These are phyloP conservation scores for Micrasema longulum DNA, from an alignment of 1,140 invertebrate genomes.

Conservation along the genomic window DNA sequence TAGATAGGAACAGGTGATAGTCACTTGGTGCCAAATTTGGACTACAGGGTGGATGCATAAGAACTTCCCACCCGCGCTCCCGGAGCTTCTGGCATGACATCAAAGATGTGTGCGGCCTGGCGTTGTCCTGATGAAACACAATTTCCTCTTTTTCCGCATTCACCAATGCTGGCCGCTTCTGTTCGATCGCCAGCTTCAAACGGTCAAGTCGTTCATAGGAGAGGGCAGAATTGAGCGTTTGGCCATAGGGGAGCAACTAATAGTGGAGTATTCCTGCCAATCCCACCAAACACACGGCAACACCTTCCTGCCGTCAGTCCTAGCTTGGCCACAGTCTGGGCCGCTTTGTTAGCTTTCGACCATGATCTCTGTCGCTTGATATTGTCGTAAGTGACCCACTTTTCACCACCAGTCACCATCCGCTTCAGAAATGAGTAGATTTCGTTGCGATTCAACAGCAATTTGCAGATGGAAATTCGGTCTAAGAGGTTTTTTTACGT, in stretches of 20 bases:
- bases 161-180: slow-evolving; percentile 12
- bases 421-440: slow-evolving; percentile 26
- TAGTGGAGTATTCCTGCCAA: no score
- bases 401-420: slow-evolving; percentile 31
- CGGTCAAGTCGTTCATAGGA: slow-evolving; percentile 12
- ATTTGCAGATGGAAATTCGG: slow-evolving; percentile 30
- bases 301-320: no score
- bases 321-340: no score
- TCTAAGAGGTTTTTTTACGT: slow-evolving; percentile 10
- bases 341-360: no score
- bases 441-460: slow-evolving; percentile 26
- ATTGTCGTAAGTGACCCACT: slow-evolving; percentile 25
- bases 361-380: no score
- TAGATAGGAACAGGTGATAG: slow-evolving; percentile 12
- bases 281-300: no score
- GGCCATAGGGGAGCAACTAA: no score
- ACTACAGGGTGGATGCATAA: slow-evolving; percentile 19
- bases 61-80: slow-evolving; percentile 17
- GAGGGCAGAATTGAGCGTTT: slow-evolving; percentile 20
- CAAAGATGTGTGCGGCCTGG: slow-evolving; percentile 24
- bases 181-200: slow-evolving; percentile 24
- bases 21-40: slow-evolving; percentile 13
- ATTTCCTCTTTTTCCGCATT: no score
- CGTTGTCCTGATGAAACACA: slow-evolving; percentile 17
- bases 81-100: slow-evolving; percentile 17